These are phyloP conservation scores for Strigops habroptila DNA, from an alignment of 2,113 vertebrate species.

Conservation along the genomic window DNA sequence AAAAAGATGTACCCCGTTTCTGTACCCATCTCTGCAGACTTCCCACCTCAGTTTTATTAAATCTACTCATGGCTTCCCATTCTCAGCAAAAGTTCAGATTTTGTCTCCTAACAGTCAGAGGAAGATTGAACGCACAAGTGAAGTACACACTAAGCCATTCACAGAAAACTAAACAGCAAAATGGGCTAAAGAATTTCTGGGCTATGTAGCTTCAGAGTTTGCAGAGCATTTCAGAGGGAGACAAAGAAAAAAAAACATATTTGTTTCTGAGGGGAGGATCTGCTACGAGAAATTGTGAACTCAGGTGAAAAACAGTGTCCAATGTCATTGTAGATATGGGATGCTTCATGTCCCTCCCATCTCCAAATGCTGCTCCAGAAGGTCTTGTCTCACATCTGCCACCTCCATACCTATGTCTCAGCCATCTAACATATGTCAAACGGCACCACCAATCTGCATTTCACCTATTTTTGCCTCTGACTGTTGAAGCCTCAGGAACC, in stretches of 20 bases:
- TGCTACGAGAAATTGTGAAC: not conserved
- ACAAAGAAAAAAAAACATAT: not conserved
- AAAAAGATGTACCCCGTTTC: not conserved
- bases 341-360: not conserved
- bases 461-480: not conserved
- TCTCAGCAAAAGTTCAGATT: not conserved
- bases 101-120: not conserved
- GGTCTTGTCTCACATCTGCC: not conserved
- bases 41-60: not conserved
- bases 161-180: not conserved
- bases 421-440: fast-evolving
- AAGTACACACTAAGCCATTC: not conserved
- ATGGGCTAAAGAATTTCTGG: not conserved
- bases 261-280: not conserved
- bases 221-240: not conserved
- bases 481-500: not conserved
- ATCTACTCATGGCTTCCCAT: not conserved
- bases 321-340: fast-evolving
- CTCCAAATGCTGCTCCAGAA: not conserved
- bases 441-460: not conserved
- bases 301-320: not conserved
- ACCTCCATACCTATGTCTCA: not conserved
- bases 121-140: not conserved
- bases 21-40: not conserved
- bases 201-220: not conserved